phyloP scores from a whole-genome alignment of 2,797 vertebrate species.

The Todus mexicanus region DNA sequence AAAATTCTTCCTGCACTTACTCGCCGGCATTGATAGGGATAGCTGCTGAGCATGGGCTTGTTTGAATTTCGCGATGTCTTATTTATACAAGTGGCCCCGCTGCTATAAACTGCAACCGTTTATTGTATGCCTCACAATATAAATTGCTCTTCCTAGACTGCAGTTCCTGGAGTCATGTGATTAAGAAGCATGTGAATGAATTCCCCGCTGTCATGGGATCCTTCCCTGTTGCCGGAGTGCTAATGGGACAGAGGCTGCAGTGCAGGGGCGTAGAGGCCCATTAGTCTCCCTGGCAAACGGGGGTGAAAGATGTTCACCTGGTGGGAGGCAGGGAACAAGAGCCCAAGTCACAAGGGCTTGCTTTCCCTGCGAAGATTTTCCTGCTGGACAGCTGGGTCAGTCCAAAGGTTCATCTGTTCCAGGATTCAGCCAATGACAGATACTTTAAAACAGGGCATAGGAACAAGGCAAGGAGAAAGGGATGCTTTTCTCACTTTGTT shows the following conservation, averaged over 20 bases:
- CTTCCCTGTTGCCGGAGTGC: background rate
- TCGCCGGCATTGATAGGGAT: background rate
- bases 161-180: background rate
- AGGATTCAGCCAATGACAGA: background rate
- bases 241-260: background rate
- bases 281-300: background rate
- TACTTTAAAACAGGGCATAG: background rate
- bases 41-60: background rate
- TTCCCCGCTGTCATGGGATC: background rate
- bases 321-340: background rate
- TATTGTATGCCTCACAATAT: background rate
- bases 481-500: background rate
- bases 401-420: background rate
- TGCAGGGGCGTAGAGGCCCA: background rate
- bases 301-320: background rate
- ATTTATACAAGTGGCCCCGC: background rate
- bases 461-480: background rate
- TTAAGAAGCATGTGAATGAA: conserved; percentile 29
- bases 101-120: background rate
- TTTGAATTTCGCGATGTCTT: conserved; percentile 18
- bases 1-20: background rate
- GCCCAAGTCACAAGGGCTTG: background rate
- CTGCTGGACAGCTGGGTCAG: background rate
- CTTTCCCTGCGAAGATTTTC: background rate
- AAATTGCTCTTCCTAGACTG: conserved; percentile 33